Evolutionary conservation across 1,140 invertebrate genomes (phyloP), one percentile per base, ranked within the genome.

Genomic region (Marisa cornuarietis): DNA sequence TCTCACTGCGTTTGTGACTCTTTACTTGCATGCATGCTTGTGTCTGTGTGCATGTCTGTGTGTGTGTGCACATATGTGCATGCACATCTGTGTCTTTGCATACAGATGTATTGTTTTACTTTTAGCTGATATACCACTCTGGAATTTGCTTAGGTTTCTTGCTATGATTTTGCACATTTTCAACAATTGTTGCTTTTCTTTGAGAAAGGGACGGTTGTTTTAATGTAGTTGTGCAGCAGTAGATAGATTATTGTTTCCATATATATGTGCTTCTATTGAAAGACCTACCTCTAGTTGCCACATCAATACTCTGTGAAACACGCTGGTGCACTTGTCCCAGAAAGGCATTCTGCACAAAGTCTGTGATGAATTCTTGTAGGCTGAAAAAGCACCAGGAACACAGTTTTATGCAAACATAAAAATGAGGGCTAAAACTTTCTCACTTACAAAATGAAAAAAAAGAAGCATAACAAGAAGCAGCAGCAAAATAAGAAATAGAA

Each of bases 301-400:
- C 87, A 82, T 95, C 94, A 69, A 92, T 89, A 69, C 86, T 90
- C 26, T 83, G 85, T 24, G 83, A 87, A 18, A 89, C 87, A 8
- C 86, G 87, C 61, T 86, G 84, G 73, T 90, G 88, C 26, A 92
- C 86, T 82, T 92, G 91, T 16, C 87, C 90, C 26, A 92, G 85
- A 83, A 93, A 93, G 11, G 92, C 94, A 85, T 95, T 94, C 87
- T 94, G 94, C 9, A 96, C 94, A 87, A 95, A 95, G 84, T 95
- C 94, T 51, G 93, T 93, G 68, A 96, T 91, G 88, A 96, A 96
- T 78, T 93, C 93, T 86, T 95, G 94, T 63, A 96, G 91, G 54
- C 93, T 93, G 49, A 6, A 68, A 49, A 74, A 72, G 42, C 52
- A 52, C 65, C 13, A 68, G 0, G 1, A 68, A n/a, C 18, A 20